These are phyloP conservation scores for Scelioninae gen. 1 DNA, from an alignment of 2,888 invertebrate species.

Conservation along the genomic window DNA sequence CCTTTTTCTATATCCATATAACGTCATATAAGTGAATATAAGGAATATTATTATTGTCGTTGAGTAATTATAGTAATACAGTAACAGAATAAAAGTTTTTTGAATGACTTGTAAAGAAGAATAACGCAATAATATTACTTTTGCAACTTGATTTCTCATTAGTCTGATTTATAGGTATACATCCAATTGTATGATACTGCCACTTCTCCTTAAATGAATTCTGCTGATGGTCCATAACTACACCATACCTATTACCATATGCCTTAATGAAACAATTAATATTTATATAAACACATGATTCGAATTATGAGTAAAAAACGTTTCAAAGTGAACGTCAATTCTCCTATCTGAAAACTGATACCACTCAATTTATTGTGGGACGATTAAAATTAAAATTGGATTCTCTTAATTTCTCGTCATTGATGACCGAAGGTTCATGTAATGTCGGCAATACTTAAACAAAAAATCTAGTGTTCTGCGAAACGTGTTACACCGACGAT, in stretches of 20 bases:
- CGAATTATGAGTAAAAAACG: neutral
- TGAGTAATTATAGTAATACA: neutral
- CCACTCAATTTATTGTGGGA: conserved; percentile 9
- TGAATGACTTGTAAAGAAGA: no score
- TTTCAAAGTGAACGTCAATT: conserved; percentile 18
- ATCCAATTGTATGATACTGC: no score
- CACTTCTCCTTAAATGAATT: no score
- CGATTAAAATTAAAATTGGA: conserved; percentile 50
- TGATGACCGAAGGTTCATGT: conserved; percentile 30
- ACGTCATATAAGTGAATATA: conserved; percentile 8
- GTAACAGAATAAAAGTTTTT: no score
- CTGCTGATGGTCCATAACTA: no score
- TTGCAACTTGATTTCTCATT: no score
- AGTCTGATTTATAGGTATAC: no score
- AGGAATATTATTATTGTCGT: neutral
- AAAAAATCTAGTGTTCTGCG: conserved; percentile 55
- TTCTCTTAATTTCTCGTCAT: conserved; percentile 32
- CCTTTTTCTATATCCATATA: conserved; percentile 42
- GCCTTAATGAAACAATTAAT: no score
- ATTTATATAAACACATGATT: no score
- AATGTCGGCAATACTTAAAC: conserved; percentile 38
- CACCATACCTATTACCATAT: no score
- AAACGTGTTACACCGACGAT: conserved; percentile 71
- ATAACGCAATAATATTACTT: no score
- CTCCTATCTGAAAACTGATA: conserved; percentile 6